Conservation (phyloP, 2,888 invertebrate species). For the Drosophila mayaguana region DNA sequence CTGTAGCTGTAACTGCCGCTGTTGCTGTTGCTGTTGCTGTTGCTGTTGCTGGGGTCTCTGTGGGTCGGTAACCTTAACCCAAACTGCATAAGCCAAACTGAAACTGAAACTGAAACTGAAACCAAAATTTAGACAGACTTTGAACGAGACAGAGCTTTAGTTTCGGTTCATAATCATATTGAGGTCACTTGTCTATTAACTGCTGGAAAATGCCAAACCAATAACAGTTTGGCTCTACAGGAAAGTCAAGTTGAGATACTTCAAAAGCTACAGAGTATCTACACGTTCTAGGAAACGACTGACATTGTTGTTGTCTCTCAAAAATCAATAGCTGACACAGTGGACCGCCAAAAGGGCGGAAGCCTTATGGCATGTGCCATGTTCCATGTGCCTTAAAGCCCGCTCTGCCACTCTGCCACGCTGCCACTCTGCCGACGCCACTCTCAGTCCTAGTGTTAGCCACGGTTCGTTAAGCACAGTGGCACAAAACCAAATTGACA, state of each 20-base stretch:
- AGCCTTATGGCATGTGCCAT: conserved; percentile 53
- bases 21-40: background rate
- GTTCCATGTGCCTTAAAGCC: conserved; percentile 14
- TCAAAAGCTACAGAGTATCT: background rate
- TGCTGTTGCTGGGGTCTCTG: conserved; percentile 6
- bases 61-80: conserved; percentile 60
- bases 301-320: conserved; percentile 33
- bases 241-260: conserved; percentile 18
- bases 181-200: conserved; percentile 54
- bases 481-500: conserved; percentile 44
- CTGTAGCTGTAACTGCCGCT: background rate
- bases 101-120: conserved; percentile 42
- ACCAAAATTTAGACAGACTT: conserved; percentile 6
- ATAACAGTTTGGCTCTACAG: conserved; percentile 35
- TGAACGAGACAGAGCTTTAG: conserved; percentile 13
- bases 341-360: conserved; percentile 20
- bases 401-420: background rate
- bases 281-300: conserved; percentile 20
- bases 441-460: conserved; percentile 17
- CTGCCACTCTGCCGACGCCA: conserved; percentile 1
- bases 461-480: conserved; percentile 61
- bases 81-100: conserved; percentile 32
- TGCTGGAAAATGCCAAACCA: conserved; percentile 34
- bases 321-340: conserved; percentile 62
- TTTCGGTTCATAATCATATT: conserved; percentile 39